These are phyloP conservation scores for Conopomorpha cramerella DNA, from an alignment of 1,140 invertebrate species.

Conservation along the genomic window DNA sequence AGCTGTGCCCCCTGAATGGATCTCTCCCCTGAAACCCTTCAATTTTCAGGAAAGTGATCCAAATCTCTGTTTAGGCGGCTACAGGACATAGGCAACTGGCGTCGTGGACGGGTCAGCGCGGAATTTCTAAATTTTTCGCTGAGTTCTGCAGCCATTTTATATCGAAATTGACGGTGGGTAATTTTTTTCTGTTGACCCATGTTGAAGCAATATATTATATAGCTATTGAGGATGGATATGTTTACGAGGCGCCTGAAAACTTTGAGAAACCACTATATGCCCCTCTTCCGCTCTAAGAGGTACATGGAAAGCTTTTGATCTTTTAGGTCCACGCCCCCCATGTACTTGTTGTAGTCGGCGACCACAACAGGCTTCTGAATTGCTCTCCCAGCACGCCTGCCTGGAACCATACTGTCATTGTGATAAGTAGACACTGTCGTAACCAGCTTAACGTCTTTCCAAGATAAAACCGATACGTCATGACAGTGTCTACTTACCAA, in stretches of 20 bases:
- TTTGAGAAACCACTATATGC: conserved; percentile 7
- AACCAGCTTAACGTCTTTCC: conserved; percentile 4
- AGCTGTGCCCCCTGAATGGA: too few species aligned
- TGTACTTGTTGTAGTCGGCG: conserved; percentile 10
- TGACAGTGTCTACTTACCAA: conserved; percentile 8
- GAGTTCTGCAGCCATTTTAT: conserved; percentile 1
- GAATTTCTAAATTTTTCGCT: background rate
- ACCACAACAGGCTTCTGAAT: conserved; percentile 4
- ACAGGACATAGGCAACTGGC: background rate
- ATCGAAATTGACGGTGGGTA: conserved; percentile 1
- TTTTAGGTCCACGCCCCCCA: conserved; percentile 11
- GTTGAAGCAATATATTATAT: conserved; percentile 1
- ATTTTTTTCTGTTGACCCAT: conserved; percentile 2
- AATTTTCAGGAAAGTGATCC: conserved; percentile 1
- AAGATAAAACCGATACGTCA: conserved; percentile 6
- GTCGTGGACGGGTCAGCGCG: background rate
- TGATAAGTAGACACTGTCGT: conserved; percentile 2
- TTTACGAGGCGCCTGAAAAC: conserved; percentile 1
- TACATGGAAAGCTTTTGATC: conserved; percentile 8
- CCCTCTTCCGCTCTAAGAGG: conserved; percentile 5
- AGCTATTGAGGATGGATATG: conserved; percentile 1
- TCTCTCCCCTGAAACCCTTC: background rate
- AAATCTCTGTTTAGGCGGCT: background rate
- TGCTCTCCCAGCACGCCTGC: background rate
- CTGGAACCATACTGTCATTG: background rate